These are phyloP conservation scores for Selene dorsalis DNA, from an alignment of 2,797 vertebrate genomes.

Conservation along the genomic window DNA sequence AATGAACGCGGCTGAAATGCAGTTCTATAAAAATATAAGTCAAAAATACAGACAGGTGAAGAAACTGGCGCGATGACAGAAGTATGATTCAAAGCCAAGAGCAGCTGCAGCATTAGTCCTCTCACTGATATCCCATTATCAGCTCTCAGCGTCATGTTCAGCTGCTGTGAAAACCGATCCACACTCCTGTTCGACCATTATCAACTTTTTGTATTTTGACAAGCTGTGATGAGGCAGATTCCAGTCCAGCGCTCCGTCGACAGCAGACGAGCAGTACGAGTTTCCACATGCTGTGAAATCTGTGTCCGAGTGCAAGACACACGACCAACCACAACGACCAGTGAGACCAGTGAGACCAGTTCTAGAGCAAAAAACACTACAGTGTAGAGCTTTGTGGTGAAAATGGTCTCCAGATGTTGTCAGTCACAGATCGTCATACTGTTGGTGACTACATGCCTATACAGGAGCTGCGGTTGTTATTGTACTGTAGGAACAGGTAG, in stretches of 20 bases:
- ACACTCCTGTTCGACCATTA: slow-evolving; percentile 65
- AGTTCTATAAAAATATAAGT: not conserved
- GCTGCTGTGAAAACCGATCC: slow-evolving; percentile 74
- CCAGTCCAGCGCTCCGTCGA: slow-evolving; percentile 34
- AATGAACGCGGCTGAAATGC: too few relatives aligned
- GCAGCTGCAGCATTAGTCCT: slow-evolving; percentile 20
- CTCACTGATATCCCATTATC: slow-evolving; percentile 59
- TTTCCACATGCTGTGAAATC: slow-evolving; percentile 40
- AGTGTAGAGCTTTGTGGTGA: not conserved
- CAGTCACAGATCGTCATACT: not conserved
- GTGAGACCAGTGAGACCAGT: slow-evolving; percentile 7
- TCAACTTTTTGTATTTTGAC: slow-evolving; percentile 67
- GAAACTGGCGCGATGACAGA: slow-evolving; percentile 3
- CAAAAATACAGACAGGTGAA: not conserved
- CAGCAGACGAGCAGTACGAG: slow-evolving; percentile 28
- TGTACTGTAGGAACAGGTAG: not conserved
- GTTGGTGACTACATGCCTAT: too few relatives aligned
- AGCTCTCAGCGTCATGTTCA: slow-evolving; percentile 55
- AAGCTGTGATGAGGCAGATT: slow-evolving; percentile 60
- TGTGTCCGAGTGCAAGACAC: slow-evolving; percentile 35
- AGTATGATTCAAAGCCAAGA: slow-evolving; percentile 12
- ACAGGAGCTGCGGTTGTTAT: not conserved
- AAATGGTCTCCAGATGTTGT: not conserved
- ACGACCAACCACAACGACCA: slow-evolving; percentile 31
- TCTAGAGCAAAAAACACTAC: too few relatives aligned